phyloP scores from a whole-genome alignment of 2,113 vertebrate genomes.

The Emydura subglobosa region DNA sequence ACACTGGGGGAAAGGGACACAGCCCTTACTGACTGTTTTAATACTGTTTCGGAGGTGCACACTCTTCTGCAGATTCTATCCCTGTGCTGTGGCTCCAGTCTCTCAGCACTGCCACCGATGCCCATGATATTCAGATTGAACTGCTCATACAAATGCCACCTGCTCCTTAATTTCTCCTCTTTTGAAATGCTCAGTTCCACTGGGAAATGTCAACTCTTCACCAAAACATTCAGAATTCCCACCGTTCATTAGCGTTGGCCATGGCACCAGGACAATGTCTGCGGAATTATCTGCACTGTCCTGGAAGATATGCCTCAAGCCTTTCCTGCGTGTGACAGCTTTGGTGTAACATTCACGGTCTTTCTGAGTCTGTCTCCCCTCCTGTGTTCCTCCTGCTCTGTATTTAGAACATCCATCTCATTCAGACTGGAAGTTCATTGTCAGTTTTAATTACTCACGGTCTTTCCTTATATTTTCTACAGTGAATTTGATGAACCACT shows the following conservation, averaged over 20 bases:
- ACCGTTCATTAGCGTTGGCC: background rate
- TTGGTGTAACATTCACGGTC: background rate
- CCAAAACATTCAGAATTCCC: accelerated
- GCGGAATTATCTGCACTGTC: background rate
- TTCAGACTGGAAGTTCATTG: background rate
- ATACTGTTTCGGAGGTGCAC: background rate
- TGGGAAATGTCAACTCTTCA: background rate
- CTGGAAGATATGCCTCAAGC: background rate
- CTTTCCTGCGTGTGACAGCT: background rate
- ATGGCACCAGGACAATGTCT: background rate
- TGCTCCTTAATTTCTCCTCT: background rate
- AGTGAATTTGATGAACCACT: background rate
- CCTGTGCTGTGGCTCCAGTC: background rate
- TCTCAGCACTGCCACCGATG: background rate
- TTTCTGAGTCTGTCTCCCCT: background rate
- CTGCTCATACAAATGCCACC: background rate
- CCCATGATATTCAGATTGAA: background rate
- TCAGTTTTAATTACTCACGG: background rate
- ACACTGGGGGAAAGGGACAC: background rate
- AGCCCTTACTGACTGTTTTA: accelerated
- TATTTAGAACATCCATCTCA: background rate
- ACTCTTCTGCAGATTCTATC: background rate
- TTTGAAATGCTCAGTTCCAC: background rate
- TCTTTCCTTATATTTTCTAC: background rate
- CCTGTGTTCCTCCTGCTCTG: background rate